Percentiles rank a stretch among this genome's conserved stretches.
These are phyloP conservation scores for Xenentodon cancila DNA, from an alignment of 2,797 vertebrate species.

Conservation along the genomic window DNA sequence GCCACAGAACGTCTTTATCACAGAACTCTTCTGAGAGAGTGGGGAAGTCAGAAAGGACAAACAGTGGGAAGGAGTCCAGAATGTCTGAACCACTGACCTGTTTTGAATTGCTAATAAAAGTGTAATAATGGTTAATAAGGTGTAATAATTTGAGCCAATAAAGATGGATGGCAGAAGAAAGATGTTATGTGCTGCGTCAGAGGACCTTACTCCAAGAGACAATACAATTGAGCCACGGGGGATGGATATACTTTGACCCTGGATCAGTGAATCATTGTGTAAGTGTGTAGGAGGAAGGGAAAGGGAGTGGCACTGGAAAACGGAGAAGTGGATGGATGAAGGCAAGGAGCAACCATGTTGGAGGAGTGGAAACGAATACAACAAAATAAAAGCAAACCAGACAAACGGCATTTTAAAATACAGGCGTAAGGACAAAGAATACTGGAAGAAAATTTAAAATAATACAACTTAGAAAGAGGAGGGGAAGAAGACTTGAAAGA, in stretches of 20 bases:
- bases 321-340: slow-evolving; percentile 57
- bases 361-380: too few species aligned
- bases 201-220: slow-evolving; percentile 75
- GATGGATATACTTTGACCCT: slow-evolving; percentile 67
- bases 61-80: slow-evolving; percentile 68
- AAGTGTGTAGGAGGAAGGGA: slow-evolving; percentile 44
- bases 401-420: too few species aligned
- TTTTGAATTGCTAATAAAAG: slow-evolving; percentile 71
- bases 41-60: slow-evolving; percentile 60
- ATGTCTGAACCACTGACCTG: slow-evolving; percentile 62
- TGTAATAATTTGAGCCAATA: slow-evolving; percentile 76
- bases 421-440: too few species aligned
- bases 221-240: slow-evolving; percentile 72
- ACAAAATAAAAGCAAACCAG: too few species aligned
- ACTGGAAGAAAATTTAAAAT: too few species aligned
- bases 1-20: slow-evolving; percentile 45
- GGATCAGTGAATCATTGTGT: slow-evolving; percentile 78
- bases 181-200: slow-evolving; percentile 61
- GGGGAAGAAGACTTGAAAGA: not conserved
- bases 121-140: slow-evolving; percentile 76
- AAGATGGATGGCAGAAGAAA: slow-evolving; percentile 72
- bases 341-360: too few species aligned
- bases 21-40: slow-evolving; percentile 48
- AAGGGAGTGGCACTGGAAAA: slow-evolving; percentile 39
- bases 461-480: not conserved